Conservation (phyloP, 1,140 invertebrate species). For the Mercenaria mercenaria region DNA sequence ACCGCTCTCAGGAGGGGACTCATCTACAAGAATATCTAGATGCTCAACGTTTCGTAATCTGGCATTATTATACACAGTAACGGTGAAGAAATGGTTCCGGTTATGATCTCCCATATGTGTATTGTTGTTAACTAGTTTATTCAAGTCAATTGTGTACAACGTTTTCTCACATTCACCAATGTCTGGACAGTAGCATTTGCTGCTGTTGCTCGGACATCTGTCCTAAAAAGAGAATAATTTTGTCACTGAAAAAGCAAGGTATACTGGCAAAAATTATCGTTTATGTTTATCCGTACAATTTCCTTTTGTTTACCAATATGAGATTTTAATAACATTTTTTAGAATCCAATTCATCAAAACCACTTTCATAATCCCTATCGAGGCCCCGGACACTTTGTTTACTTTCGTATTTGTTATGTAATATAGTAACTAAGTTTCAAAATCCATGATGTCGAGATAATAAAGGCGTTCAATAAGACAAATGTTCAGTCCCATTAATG, state of each 20-base stretch:
- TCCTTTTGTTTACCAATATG: too few species aligned
- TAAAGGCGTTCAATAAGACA: too few species aligned
- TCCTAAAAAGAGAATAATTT: background rate
- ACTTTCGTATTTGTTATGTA: too few species aligned
- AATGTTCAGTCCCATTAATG: too few species aligned
- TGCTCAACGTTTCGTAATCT: conserved; percentile 30
- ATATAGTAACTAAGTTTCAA: too few species aligned
- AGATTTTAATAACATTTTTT: too few species aligned
- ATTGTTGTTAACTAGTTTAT: conserved; percentile 46
- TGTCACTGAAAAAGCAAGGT: background rate
- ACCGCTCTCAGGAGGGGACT: conserved; percentile 66
- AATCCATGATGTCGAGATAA: too few species aligned
- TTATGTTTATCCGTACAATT: too few species aligned
- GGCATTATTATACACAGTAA: conserved; percentile 68
- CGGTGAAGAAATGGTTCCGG: conserved; percentile 62
- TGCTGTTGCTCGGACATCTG: background rate
- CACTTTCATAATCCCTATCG: too few species aligned
- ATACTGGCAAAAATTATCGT: background rate
- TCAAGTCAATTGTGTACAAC: conserved; percentile 55
- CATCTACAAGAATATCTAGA: conserved; percentile 65
- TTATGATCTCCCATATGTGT: conserved; percentile 69
- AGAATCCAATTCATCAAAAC: too few species aligned
- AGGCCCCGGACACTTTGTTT: too few species aligned
- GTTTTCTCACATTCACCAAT: conserved; percentile 55
- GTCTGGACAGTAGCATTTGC: conserved; percentile 63